These are phyloP conservation scores for Leuctra nigra DNA, from an alignment of 2,888 invertebrate genomes.

Conservation along the genomic window DNA sequence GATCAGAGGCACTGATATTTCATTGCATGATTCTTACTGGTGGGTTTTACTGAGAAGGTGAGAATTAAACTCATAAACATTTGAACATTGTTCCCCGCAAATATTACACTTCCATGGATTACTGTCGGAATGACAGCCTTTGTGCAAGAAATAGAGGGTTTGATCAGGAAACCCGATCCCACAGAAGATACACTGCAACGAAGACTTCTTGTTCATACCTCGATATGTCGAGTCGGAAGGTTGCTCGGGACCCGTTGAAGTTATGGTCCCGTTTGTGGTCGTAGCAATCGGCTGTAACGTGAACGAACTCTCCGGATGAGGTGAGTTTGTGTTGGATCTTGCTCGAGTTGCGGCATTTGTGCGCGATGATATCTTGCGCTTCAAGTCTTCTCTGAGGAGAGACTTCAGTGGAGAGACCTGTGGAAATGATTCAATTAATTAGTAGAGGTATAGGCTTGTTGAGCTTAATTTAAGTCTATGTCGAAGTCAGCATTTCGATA, in stretches of 20 bases:
- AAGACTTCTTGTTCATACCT: constrained; percentile 40
- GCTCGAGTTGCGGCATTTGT: constrained; percentile 39
- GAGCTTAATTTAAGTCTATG: constrained; percentile 25
- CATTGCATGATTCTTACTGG: constrained; percentile 57
- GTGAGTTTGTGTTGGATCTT: constrained; percentile 20
- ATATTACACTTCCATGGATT: constrained; percentile 98
- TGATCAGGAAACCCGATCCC: constrained; percentile 93
- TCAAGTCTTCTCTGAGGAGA: constrained; percentile 73
- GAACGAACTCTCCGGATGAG: constrained; percentile 27
- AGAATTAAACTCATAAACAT: constrained; percentile 95
- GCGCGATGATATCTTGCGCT: constrained; percentile 68
- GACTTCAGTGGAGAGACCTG: constrained; percentile 76
- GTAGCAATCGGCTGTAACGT: constrained; percentile 38
- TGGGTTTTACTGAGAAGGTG: constrained; percentile 92
- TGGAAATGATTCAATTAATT: background rate
- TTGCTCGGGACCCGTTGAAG: constrained; percentile 58
- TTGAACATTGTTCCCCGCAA: constrained; percentile 90
- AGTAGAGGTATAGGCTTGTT: background rate
- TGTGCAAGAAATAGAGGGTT: constrained; percentile 93
- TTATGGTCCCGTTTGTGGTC: constrained; percentile 55
- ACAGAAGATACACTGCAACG: constrained; percentile 80
- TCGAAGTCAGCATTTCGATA: too few relatives aligned
- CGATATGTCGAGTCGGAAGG: constrained; percentile 34
- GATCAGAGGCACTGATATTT: background rate
- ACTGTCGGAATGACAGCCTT: constrained; percentile 94